Evolutionary conservation across 2,797 vertebrate species (phyloP).

Genomic region (Sebastes cheni): DNA sequence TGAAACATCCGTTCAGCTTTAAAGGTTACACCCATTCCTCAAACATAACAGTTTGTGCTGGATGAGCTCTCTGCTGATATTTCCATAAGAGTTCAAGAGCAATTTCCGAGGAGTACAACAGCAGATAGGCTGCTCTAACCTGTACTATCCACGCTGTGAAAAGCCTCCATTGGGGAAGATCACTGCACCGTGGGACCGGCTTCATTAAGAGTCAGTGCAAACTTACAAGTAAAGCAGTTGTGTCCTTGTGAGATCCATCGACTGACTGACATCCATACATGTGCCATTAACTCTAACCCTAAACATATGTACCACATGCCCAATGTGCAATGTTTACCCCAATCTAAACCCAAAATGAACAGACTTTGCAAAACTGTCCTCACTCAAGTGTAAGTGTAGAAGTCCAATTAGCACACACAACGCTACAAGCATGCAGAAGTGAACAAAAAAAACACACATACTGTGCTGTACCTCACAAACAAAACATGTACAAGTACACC

Average conservation of each 20-base stretch:
- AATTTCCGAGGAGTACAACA: neutral
- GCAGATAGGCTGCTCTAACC: neutral
- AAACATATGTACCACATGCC: neutral
- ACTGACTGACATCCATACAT: neutral
- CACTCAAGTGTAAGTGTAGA: neutral
- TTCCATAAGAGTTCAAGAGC: neutral
- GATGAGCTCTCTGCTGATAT: neutral
- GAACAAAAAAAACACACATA: slow-evolving; percentile 16
- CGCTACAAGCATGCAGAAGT: neutral
- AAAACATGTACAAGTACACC: neutral
- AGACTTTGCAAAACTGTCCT: neutral
- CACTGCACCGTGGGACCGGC: neutral
- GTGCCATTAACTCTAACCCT: neutral
- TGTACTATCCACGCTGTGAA: neutral
- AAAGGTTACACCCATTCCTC: slow-evolving; percentile 22
- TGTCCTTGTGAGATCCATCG: neutral
- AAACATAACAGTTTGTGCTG: neutral
- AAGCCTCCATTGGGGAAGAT: neutral
- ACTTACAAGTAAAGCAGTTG: neutral
- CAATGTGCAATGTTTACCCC: neutral
- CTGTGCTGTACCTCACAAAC: neutral
- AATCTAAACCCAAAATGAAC: neutral
- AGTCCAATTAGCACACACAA: neutral
- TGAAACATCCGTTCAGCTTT: slow-evolving; percentile 17
- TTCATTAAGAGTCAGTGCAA: slow-evolving; percentile 11